Percentiles rank a stretch among this genome's conserved stretches.
phyloP scores from a whole-genome alignment of 2,113 vertebrate genomes.

The Zosterops japonicus region DNA sequence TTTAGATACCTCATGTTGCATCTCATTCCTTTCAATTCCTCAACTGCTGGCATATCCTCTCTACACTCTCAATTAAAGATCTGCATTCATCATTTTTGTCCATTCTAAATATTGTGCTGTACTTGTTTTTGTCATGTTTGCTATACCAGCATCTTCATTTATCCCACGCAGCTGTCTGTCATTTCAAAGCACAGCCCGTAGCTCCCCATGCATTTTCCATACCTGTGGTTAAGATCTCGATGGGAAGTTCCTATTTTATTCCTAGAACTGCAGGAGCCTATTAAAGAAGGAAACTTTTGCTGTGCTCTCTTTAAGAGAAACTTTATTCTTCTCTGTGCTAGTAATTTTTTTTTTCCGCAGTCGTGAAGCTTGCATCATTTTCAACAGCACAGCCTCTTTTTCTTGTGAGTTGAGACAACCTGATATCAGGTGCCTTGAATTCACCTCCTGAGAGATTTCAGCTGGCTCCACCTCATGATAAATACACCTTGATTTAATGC shows the following conservation, averaged over 20 bases:
- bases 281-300: not conserved
- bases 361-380: not conserved
- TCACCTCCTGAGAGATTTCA: not conserved
- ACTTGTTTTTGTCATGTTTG: not conserved
- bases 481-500: not conserved
- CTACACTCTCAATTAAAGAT: not conserved
- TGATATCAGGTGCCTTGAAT: not conserved
- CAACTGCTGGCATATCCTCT: not conserved
- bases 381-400: not conserved
- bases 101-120: not conserved
- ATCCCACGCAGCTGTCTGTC: not conserved
- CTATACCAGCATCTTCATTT: not conserved
- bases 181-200: not conserved
- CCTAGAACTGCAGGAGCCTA: not conserved
- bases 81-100: not conserved
- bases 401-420: not conserved
- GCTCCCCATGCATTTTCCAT: not conserved
- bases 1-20: conserved; percentile 21
- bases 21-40: conserved; percentile 26
- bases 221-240: not conserved
- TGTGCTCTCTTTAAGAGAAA: not conserved
- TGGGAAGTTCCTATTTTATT: conserved; percentile 14
- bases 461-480: not conserved
- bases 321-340: not conserved
- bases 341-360: not conserved